Evolutionary conservation across 1,140 invertebrate genomes (phyloP).

Genomic region (Microplitis mediator): DNA sequence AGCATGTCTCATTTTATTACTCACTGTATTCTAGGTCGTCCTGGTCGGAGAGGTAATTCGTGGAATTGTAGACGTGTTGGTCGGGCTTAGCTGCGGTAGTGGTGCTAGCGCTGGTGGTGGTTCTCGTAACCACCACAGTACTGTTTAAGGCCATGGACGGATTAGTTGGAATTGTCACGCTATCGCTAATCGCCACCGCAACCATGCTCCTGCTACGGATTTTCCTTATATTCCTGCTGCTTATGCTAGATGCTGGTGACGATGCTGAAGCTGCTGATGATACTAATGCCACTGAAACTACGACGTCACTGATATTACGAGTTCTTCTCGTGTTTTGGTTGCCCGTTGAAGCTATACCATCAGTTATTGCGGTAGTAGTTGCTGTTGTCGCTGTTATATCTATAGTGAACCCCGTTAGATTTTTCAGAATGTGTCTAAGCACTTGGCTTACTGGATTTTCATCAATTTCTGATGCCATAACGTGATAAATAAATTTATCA

Average conservation of each 20-base stretch:
- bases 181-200: constrained; percentile 51
- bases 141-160: constrained; percentile 51
- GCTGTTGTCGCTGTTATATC: constrained; percentile 22
- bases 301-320: background rate
- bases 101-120: background rate
- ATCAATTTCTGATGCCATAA: constrained; percentile 20
- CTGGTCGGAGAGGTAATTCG: constrained; percentile 50
- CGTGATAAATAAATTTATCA: no score
- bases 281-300: constrained; percentile 33
- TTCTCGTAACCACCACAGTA: constrained; percentile 35
- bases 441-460: constrained; percentile 30
- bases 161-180: constrained; percentile 50
- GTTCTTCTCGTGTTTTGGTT: background rate
- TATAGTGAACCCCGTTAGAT: constrained; percentile 29
- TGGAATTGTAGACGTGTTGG: constrained; percentile 54
- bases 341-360: constrained; percentile 38
- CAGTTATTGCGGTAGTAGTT: no score
- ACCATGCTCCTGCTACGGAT: constrained; percentile 26
- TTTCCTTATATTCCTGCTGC: no score
- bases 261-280: constrained; percentile 36
- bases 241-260: no score
- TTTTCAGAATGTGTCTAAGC: constrained; percentile 39
- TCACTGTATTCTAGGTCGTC: constrained; percentile 60
- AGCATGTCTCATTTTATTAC: constrained; percentile 39
- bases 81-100: constrained; percentile 48